Evolutionary conservation across 2,113 vertebrate genomes (phyloP).

Genomic region (Etheostoma spectabile): DNA sequence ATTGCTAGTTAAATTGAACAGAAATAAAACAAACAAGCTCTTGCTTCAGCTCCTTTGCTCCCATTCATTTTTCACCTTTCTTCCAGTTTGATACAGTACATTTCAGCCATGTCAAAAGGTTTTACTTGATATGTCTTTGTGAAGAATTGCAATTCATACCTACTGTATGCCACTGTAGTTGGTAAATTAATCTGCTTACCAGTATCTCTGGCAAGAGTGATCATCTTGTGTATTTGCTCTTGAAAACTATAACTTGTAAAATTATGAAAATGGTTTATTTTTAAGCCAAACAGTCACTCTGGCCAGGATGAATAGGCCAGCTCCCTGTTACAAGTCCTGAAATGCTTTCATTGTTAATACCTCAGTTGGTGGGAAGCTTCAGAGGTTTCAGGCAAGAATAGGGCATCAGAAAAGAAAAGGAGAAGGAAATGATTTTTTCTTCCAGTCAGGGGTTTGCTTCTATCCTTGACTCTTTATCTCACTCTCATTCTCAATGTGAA

Average conservation of each 20-base stretch:
- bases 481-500: conserved; percentile 42
- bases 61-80: not conserved
- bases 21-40: not conserved
- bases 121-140: not conserved
- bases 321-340: conserved; percentile 11
- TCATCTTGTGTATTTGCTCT: not conserved
- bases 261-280: not conserved
- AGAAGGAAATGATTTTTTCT: conserved; percentile 27
- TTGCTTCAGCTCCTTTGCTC: not conserved
- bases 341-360: conserved; percentile 22
- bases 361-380: conserved; percentile 16
- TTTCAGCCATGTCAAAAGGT: not conserved
- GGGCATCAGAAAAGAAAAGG: conserved; percentile 3
- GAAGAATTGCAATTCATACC: not conserved
- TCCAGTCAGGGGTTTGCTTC: conserved; percentile 31
- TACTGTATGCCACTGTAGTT: not conserved
- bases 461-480: conserved; percentile 26
- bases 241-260: conserved; percentile 12
- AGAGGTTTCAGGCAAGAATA: conserved; percentile 16
- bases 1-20: not conserved
- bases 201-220: not conserved
- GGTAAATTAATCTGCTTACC: conserved; percentile 3
- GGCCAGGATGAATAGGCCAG: conserved; percentile 20
- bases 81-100: not conserved
- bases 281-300: not conserved